A percentile compares a stretch with the other conserved stretches of the same genome.
Evolutionary conservation across 2,113 vertebrate genomes (phyloP).

Genomic region (Festucalex cinctus): DNA sequence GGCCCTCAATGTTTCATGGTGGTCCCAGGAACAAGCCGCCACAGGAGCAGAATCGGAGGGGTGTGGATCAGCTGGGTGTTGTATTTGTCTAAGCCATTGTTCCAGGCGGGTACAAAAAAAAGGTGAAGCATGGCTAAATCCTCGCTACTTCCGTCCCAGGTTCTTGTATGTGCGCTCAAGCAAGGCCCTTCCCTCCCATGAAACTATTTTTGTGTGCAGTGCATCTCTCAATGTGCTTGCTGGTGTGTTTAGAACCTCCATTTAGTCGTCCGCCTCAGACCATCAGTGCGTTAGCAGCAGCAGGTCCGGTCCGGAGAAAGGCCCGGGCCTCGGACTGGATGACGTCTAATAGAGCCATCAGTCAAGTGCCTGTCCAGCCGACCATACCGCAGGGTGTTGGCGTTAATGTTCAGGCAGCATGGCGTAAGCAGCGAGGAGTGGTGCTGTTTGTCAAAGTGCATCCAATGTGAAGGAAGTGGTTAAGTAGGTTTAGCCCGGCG

Average conservation of each 20-base stretch:
- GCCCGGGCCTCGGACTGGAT: conserved; percentile 78
- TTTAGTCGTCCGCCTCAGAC: conserved; percentile 64
- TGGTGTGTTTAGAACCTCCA: conserved; percentile 66
- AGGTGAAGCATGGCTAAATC: conserved; percentile 97
- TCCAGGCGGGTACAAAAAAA: conserved; percentile 85
- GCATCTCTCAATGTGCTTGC: conserved; percentile 50
- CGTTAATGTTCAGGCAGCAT: conserved; percentile 68
- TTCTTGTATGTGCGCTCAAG: conserved; percentile 47
- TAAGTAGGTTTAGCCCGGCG: conserved; percentile 55
- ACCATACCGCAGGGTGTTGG: conserved; percentile 66
- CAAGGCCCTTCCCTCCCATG: conserved; percentile 20
- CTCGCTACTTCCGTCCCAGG: conserved; percentile 77
- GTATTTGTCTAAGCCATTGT: conserved; percentile 90
- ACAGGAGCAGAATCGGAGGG: conserved; percentile 81
- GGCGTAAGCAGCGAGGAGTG: conserved; percentile 61
- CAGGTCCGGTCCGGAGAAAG: conserved; percentile 73
- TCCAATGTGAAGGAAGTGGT: conserved; percentile 73
- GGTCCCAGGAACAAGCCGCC: conserved; percentile 84
- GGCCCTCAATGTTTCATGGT: conserved; percentile 88
- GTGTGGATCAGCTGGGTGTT: conserved; percentile 81
- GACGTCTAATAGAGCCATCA: conserved; percentile 87
- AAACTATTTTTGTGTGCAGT: conserved; percentile 40
- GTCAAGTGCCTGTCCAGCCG: conserved; percentile 81
- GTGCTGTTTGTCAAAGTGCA: conserved; percentile 74
- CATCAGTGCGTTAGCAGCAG: conserved; percentile 83